Evolutionary conservation across 2,888 invertebrate genomes (phyloP).

Genomic region (Dynastes tityus): DNA sequence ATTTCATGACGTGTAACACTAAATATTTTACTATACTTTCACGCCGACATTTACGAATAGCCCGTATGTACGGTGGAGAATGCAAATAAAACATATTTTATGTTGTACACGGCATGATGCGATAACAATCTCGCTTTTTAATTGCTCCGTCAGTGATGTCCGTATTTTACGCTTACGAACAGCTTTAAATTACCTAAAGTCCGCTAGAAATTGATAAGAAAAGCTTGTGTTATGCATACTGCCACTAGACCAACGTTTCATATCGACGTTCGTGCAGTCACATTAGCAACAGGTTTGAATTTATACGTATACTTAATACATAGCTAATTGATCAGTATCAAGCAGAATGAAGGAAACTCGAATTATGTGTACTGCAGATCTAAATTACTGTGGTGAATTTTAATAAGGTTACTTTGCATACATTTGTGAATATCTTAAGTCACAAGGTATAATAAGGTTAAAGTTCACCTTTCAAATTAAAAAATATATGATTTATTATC

Average conservation of each 20-base stretch:
- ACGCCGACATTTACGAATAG: conserved; percentile 4
- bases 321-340: neutral
- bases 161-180: neutral
- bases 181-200: conserved; percentile 3
- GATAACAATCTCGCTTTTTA: conserved; percentile 25
- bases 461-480: no score
- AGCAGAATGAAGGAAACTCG: neutral
- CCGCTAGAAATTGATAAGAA: conserved; percentile 3
- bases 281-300: conserved; percentile 14
- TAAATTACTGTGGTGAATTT: no score
- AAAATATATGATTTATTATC: no score
- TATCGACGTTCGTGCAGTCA: no score
- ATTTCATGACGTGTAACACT: conserved; percentile 29
- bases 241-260: no score
- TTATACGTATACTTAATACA: neutral
- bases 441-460: no score
- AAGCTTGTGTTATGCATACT: no score
- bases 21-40: conserved; percentile 18
- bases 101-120: neutral
- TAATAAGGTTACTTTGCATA: no score
- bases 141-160: conserved; percentile 6
- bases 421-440: no score
- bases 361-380: neutral
- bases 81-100: conserved; percentile 17
- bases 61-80: neutral